A percentile compares a stretch with the other conserved stretches of the same genome.
These are phyloP conservation scores for Pagetopsis macropterus DNA, from an alignment of 2,797 vertebrate species.

Conservation along the genomic window DNA sequence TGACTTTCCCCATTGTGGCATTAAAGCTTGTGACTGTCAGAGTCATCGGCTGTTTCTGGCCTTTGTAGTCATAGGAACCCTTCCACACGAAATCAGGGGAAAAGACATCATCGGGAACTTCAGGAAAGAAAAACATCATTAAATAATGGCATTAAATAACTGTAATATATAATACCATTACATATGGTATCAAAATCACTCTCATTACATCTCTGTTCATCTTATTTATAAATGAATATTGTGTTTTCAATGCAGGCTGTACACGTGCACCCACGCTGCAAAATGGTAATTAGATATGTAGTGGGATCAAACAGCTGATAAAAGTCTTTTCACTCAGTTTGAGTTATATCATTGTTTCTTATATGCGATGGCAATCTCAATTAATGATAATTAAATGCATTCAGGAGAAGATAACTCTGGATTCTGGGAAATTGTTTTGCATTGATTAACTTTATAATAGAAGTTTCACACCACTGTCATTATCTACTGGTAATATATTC, in stretches of 20 bases:
- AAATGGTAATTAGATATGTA: slow-evolving; percentile 42
- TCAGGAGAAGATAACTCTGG: slow-evolving; percentile 28
- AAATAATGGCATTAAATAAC: not conserved
- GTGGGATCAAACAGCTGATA: slow-evolving; percentile 37
- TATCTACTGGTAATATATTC: slow-evolving; percentile 31
- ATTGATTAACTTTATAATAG: slow-evolving; percentile 18
- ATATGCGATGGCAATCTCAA: slow-evolving; percentile 39
- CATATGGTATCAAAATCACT: not conserved
- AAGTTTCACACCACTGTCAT: not conserved
- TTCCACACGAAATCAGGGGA: slow-evolving; percentile 96
- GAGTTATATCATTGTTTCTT: slow-evolving; percentile 35
- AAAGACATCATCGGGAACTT: slow-evolving; percentile 96
- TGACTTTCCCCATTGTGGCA: slow-evolving; percentile 91
- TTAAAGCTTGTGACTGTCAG: slow-evolving; percentile 94
- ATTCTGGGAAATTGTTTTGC: not conserved
- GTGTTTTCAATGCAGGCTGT: slow-evolving; percentile 5
- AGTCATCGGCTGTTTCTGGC: slow-evolving; percentile 94
- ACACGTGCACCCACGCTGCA: slow-evolving; percentile 14
- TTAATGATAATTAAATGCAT: slow-evolving; percentile 50
- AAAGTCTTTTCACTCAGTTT: slow-evolving; percentile 44
- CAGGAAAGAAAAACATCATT: slow-evolving; percentile 8
- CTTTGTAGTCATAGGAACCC: slow-evolving; percentile 95
- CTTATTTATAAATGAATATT: not conserved
- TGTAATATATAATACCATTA: not conserved
- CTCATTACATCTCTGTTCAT: not conserved